Evolutionary conservation across 37 sponge, comb jelly and placozoan species (phyloP).

Genomic region (Eunapius fragilis): DNA sequence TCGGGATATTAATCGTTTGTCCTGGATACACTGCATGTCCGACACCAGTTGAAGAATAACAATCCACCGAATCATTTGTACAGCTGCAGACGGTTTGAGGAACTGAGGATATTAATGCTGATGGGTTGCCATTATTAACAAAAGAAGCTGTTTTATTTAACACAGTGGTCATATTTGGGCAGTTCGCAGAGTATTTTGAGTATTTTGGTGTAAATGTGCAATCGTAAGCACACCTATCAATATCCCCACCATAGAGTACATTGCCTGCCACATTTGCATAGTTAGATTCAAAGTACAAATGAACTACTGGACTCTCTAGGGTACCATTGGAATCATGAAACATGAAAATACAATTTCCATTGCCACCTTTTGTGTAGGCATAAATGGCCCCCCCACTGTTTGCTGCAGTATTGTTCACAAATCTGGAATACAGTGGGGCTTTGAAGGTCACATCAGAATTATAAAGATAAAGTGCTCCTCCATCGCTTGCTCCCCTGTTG

Average conservation of each 20-base stretch:
- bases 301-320: not conserved
- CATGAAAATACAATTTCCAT: not conserved
- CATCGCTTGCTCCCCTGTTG: not conserved
- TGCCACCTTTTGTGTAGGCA: not conserved
- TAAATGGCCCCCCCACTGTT: not conserved
- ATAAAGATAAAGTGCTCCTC: not conserved
- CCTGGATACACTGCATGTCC: not conserved
- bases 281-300: not conserved
- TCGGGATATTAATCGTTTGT: not conserved
- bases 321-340: not conserved
- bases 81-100: not conserved
- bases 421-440: not conserved
- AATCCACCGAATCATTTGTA: not conserved
- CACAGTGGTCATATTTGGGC: not conserved
- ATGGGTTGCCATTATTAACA: not conserved
- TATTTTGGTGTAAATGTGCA: not conserved
- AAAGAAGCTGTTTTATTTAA: not conserved
- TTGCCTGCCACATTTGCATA: not conserved
- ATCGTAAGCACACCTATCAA: not conserved
- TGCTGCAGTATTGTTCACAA: not conserved
- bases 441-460: not conserved
- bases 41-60: not conserved
- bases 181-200: not conserved
- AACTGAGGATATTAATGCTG: not conserved
- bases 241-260: not conserved